phyloP scores from a whole-genome alignment of 2,113 vertebrate species.

The Columba livia region DNA sequence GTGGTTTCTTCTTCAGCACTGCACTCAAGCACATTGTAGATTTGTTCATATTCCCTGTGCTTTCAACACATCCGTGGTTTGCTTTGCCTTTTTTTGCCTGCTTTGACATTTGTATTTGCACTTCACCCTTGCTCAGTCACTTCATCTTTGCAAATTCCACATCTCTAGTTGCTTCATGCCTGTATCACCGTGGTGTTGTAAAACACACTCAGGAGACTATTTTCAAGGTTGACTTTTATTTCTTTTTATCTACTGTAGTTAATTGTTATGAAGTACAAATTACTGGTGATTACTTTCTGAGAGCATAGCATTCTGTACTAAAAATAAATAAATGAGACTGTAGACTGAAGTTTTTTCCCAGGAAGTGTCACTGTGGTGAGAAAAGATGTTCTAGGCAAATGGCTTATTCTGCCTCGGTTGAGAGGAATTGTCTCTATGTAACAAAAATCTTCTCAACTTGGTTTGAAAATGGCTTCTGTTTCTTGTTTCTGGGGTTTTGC shows the following conservation, averaged over 20 bases:
- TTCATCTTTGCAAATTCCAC: background rate
- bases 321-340: background rate
- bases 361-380: background rate
- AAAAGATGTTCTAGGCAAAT: background rate
- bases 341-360: rapidly evolving
- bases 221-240: background rate
- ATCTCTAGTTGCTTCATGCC: background rate
- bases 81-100: background rate
- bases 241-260: background rate
- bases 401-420: background rate
- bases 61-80: background rate
- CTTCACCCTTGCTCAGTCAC: background rate
- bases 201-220: background rate
- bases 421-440: background rate
- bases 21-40: background rate
- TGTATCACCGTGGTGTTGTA: background rate
- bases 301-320: background rate
- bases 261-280: background rate
- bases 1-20: background rate
- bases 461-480: background rate
- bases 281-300: background rate
- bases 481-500: background rate
- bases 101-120: rapidly evolving
- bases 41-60: background rate
- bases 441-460: background rate